These are phyloP conservation scores for Decapterus maruadsi DNA, from an alignment of 2,797 vertebrate species.

Conservation along the genomic window DNA sequence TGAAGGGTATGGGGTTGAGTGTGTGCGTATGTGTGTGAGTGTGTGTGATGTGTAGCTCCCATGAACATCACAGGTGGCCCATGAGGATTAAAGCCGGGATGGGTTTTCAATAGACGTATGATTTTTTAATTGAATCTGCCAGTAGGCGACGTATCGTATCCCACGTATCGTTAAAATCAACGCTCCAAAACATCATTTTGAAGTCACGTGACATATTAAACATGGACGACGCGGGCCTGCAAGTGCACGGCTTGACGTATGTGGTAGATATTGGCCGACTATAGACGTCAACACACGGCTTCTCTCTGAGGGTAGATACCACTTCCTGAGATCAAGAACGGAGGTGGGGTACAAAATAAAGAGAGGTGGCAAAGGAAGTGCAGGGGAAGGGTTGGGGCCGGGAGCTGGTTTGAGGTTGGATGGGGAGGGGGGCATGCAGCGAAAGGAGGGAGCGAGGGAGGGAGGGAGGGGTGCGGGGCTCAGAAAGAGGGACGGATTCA, in stretches of 20 bases:
- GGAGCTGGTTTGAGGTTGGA: conserved; percentile 39
- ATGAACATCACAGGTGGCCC: conserved; percentile 78
- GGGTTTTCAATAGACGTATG: conserved; percentile 15
- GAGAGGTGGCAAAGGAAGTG: conserved; percentile 75
- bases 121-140: conserved; percentile 46
- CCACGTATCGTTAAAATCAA: neutral
- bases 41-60: conserved; percentile 75
- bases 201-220: conserved; percentile 1
- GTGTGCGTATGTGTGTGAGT: conserved; percentile 64
- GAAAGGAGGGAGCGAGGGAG: conserved; percentile 52
- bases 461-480: conserved; percentile 61
- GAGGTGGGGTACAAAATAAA: conserved; percentile 47
- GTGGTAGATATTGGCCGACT: neutral
- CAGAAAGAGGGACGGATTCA: conserved; percentile 77
- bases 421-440: conserved; percentile 34
- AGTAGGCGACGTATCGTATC: conserved; percentile 12
- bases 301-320: conserved; percentile 24
- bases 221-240: neutral
- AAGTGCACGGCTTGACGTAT: neutral
- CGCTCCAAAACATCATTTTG: neutral
- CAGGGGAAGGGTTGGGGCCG: conserved; percentile 54
- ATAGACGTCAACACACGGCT: neutral
- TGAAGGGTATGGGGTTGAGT: conserved; percentile 66
- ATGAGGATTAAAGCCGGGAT: conserved; percentile 41
- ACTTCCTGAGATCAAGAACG: conserved; percentile 43